phyloP scores from a whole-genome alignment of 1,140 invertebrate species.

The Drosophila lacertosa region DNA sequence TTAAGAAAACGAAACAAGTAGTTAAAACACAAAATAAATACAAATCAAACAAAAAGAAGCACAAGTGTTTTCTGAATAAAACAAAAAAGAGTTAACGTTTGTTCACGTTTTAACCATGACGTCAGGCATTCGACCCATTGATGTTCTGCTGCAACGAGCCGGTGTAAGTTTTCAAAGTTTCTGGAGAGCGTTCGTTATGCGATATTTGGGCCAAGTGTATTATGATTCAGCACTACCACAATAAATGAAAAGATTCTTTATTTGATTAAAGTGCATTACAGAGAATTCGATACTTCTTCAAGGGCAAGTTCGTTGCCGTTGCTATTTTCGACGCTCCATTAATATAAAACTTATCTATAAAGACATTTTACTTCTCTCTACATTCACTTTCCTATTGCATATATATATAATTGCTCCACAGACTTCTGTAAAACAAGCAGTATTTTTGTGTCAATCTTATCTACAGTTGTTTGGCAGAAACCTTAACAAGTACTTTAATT shows the following conservation, averaged over 20 bases:
- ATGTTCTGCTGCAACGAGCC: conserved; percentile 75
- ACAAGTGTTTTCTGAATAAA: conserved; percentile 23
- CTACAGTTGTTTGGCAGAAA: not conserved
- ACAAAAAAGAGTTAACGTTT: conserved; percentile 8
- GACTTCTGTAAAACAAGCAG: not conserved
- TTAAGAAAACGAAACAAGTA: conserved; percentile 14
- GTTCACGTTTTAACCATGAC: conserved; percentile 53
- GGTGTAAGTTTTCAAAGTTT: conserved; percentile 67
- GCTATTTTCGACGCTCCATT: no score
- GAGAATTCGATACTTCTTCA: not conserved
- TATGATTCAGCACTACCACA: conserved; percentile 19
- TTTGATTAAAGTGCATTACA: not conserved
- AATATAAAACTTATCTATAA: no score
- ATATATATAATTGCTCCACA: not conserved
- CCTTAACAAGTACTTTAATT: conserved; percentile 2
- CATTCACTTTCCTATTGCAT: not conserved
- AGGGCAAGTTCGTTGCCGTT: not conserved
- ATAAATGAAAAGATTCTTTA: not conserved
- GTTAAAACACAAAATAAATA: conserved; percentile 21
- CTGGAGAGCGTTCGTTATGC: conserved; percentile 16
- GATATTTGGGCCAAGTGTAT: conserved; percentile 65
- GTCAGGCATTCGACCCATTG: conserved; percentile 73
- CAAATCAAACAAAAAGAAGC: conserved; percentile 21
- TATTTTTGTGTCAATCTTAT: conserved; percentile 2
- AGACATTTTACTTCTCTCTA: not conserved